Evolutionary conservation across 2,113 vertebrate genomes (phyloP).

Genomic region (Phaetusa simplex): DNA sequence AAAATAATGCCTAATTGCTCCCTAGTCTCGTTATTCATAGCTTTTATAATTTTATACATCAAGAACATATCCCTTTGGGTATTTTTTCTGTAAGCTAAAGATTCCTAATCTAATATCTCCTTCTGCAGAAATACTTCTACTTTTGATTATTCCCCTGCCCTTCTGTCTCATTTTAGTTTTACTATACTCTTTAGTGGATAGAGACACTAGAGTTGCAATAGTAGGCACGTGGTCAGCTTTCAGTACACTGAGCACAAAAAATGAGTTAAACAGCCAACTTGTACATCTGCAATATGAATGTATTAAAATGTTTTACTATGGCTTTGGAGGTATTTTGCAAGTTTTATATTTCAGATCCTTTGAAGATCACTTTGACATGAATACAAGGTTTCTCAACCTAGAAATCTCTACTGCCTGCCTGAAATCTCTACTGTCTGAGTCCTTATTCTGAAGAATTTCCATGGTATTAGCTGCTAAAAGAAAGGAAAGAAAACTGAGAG

Average conservation of each 20-base stretch:
- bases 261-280: background rate
- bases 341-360: background rate
- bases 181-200: background rate
- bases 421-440: background rate
- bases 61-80: background rate
- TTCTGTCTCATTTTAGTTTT: background rate
- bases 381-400: background rate
- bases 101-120: slow-evolving; percentile 8
- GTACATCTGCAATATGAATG: rapidly evolving
- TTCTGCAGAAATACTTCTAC: background rate
- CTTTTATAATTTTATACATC: slow-evolving; percentile 23
- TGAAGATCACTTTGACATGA: background rate
- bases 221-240: background rate
- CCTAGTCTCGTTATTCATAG: background rate
- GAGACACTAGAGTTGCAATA: background rate
- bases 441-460: background rate
- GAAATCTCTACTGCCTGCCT: background rate
- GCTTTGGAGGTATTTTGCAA: background rate
- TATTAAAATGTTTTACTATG: background rate
- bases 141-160: background rate
- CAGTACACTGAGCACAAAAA: background rate
- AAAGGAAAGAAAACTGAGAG: background rate
- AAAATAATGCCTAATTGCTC: slow-evolving; percentile 24
- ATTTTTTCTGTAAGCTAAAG: background rate
- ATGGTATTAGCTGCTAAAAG: background rate